A percentile compares a stretch with the other conserved stretches of the same genome.
These are phyloP conservation scores for Meda fulgida DNA, from an alignment of 2,797 vertebrate species.

Conservation along the genomic window DNA sequence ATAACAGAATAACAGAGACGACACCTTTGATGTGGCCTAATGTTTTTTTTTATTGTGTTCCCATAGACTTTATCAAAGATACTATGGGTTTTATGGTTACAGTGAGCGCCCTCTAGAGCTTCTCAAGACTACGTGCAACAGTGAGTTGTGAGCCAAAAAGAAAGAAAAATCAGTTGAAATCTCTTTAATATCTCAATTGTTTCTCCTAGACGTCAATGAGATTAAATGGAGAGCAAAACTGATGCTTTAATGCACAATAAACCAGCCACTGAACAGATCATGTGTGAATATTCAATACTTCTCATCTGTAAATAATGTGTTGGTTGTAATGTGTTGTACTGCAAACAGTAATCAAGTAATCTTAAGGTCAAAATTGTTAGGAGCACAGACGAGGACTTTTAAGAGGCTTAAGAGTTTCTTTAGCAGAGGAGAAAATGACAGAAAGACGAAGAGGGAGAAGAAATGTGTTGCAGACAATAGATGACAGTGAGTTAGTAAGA, in stretches of 20 bases:
- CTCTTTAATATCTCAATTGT: background rate
- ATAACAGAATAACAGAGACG: background rate
- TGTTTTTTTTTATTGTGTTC: background rate
- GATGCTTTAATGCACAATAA: background rate
- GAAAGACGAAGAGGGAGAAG: too few relatives aligned
- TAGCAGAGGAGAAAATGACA: too few relatives aligned
- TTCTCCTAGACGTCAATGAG: background rate
- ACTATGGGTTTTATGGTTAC: background rate
- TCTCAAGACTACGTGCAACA: slow-evolving; percentile 4
- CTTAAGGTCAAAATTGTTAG: too few relatives aligned
- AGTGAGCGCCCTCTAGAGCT: slow-evolving; percentile 44
- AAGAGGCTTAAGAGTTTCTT: too few relatives aligned
- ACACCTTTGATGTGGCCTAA: background rate
- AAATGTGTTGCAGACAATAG: too few relatives aligned
- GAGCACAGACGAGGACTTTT: too few relatives aligned
- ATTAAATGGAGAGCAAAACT: background rate
- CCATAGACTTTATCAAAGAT: background rate
- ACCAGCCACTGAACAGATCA: background rate
- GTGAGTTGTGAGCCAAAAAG: background rate
- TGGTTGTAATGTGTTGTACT: background rate
- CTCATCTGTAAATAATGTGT: slow-evolving; percentile 1
- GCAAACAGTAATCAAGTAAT: slow-evolving; percentile 18
- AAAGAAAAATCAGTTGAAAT: background rate
- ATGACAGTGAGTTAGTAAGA: too few relatives aligned
- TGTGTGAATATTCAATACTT: background rate